Base-by-base conservation (phyloP, 2,797 vertebrate genomes). In the Megaceryle alcyon region DNA sequence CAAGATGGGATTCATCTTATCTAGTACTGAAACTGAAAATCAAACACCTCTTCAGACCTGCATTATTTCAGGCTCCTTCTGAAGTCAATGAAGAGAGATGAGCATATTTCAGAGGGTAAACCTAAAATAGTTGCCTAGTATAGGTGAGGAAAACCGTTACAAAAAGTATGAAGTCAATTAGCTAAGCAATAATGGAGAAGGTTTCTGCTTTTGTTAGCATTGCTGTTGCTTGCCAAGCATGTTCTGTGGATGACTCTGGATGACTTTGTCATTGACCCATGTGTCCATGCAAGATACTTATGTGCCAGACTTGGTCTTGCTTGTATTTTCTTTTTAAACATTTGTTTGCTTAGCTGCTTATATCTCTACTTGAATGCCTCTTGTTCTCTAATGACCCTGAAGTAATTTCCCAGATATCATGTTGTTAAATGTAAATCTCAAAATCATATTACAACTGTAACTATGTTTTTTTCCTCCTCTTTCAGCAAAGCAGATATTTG, bases 211-310 rank as follows among this genome's bases (percentile, higher is more conserved):
- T 63, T 49, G 17, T 12, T 33, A 61, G 12, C 7, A 7, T 26
- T 76, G 15, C 10, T 43, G 7, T 10, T 60, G 12, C 22, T 81
- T 72, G 6, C 14, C 28, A 86, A 54, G 53, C 68, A 31, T 13
- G 2, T 59, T 43, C 61, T 59, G 23, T 54, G 54, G 7, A 9
- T n/a, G 16, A 10, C 35, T 63, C 23, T 35, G 44, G 10, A 18
- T 35, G 41, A 44, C 22, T 86, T 64, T 78, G 20, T 4, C 41
- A 39, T 6, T 2, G 2, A 14, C 3, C 5, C 37, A 15, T 3
- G 1, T 7, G 7, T 9, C 39, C 28, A 3, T 31, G 12, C 3
- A 71, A 51, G 14, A 12, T 64, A 8, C 20, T 78, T 2, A 1
- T 5, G 13, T 28, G 11, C 46, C 35, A 70, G 54, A 5, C 15